These are phyloP conservation scores for Parauchenoglanis ngamensis DNA, from an alignment of 2,797 vertebrate species.

Conservation along the genomic window DNA sequence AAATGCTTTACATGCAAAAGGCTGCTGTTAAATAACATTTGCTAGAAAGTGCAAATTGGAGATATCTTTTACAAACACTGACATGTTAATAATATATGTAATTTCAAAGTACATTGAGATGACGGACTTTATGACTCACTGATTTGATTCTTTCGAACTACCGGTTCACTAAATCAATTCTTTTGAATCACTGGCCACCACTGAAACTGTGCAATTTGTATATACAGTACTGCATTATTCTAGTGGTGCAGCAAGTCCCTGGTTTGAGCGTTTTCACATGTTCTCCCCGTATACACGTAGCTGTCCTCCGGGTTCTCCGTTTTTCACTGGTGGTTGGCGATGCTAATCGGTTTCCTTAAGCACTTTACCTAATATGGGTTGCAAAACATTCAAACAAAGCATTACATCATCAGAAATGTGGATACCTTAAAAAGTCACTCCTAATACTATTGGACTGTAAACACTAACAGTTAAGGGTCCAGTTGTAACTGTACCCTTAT, in stretches of 20 bases:
- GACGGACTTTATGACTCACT: not conserved
- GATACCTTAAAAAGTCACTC: not conserved
- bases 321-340: no score
- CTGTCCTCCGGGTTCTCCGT: not conserved
- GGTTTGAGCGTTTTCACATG: not conserved
- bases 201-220: no score
- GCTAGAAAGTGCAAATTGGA: not conserved
- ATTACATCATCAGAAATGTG: not conserved
- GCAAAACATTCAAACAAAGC: not conserved
- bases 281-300: not conserved
- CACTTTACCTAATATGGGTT: conserved; percentile 9
- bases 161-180: not conserved
- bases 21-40: not conserved
- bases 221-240: not conserved
- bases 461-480: not conserved
- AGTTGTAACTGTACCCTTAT: not conserved
- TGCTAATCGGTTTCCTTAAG: not conserved
- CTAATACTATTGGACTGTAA: not conserved
- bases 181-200: not conserved
- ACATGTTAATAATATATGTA: not conserved
- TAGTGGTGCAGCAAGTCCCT: not conserved
- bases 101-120: not conserved
- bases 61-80: not conserved
- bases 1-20: not conserved
- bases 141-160: not conserved